Base-by-base conservation (phyloP, 2,888 invertebrate species). In the Melieria omissa region DNA sequence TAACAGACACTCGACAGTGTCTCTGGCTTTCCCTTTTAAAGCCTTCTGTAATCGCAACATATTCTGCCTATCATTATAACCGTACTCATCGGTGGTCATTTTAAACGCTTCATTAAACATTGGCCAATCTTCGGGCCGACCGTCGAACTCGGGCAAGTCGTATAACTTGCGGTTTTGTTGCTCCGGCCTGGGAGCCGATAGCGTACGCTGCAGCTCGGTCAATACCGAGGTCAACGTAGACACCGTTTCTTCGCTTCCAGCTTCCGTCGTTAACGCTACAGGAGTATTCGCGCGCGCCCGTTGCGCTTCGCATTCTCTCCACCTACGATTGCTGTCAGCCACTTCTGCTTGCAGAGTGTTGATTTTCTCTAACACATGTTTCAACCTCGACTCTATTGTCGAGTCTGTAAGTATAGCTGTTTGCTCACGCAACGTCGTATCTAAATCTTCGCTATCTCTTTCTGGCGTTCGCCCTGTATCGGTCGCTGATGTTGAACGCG, bases 41-140 rank as follows among this genome's bases (percentile, higher is more conserved):
- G 58, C 70, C n/a, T 70, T 64, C 9, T 64, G 70, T 9, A 70
- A 8, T 7, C 70, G 63, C n/a, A 70, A 16, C 62, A 64, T 57
- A 42, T 70, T 70, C 41, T 70, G 70, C 16, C 58, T 49, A 12
- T 70, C 70, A 8, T 29, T 64, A 10, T 62, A 62, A 4, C 47
- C 16, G 12, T 46, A 62, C 16, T 62, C 62, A 9, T 14, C n/a
- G 1, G 62, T 62, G 5, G 62, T 62, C 3, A 45, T 45, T 45
- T 7, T 9, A 29, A 64, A 64, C 4, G 64, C 47, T 29, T 64
- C 64, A 3, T 12, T 14, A 5, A 64, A 64, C 64, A 64, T 64
- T 29, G 64, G 64, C 64, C 64, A 64, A 46, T 64, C 64, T 49
- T 64, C 64, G 4, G 64, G 52, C 52, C 52, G 6, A 52, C 52